Base-by-base conservation (phyloP, 2,797 vertebrate species). In the Pteronotus mesoamericanus region DNA sequence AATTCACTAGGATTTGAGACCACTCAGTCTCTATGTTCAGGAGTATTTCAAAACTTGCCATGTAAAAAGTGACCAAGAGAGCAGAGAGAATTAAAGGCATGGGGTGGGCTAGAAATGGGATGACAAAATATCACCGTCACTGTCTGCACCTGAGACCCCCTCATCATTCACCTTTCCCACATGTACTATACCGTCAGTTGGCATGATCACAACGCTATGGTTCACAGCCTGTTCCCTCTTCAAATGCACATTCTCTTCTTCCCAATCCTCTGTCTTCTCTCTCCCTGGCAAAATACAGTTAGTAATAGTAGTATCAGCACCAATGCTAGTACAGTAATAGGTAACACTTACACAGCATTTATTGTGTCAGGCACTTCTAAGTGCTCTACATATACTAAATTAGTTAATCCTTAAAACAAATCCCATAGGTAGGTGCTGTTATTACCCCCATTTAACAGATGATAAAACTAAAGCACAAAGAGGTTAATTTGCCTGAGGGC, bases 401-500 rank as follows among this genome's bases (percentile, higher is more conserved):
- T 74, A 75, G 42, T 82, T 77, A 32, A 69, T 37, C 21, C 64
- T 95, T 88, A 74, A 87, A 34, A 24, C 9, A 74, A 89, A 74
- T 95, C 4, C 86, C 68, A 66, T 72, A 59, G 22, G 42, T 61
- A 83, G 26, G 21, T 53, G 46, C 12, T 80, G 37, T 46, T 53
- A 88, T 34, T 79, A 90, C 44, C 9, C 10, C 37, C 66, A 64
- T 22, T 80, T 86, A 51, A 71, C 14, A 83, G 53, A 37, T 44
- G 34, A 80, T 74, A 72, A 94, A 91, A 71, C 6, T 46, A 46
- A 96, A 57, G 5, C 66, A 51, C 32, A 69, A 53, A 77, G 37
- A 93, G 42, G 92, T 86, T 53, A 78, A 59, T 15, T 86, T 86
- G 22, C 44, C 44, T 16, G n/a, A 92, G n/a, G 48, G 48, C 26